Base-by-base conservation (phyloP, 2,888 invertebrate species). In the Galeruca laticollis region DNA sequence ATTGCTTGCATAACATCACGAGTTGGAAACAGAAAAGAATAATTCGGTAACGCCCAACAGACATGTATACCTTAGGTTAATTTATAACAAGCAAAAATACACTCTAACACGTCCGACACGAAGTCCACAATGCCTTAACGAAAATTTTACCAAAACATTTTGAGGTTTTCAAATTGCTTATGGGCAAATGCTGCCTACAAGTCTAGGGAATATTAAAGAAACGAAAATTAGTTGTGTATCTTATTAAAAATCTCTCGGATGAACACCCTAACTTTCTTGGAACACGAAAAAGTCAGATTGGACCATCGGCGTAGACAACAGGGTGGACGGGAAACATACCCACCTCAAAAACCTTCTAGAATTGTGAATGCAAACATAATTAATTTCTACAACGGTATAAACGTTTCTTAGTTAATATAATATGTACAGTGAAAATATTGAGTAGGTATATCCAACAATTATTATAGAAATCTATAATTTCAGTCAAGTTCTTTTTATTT, bases 1-100 rank as follows among this genome's bases (percentile, higher is more conserved):
- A 84, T 82, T 82, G 85, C 85, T 85, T 86, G 86, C 85, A 86
- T 86, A 86, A 85, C 85, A 84, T 85, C 86, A 86, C 85, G 86
- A 85, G 85, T 81, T 83, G 82, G 82, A 83, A 84, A 85, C 83
- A 84, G 85, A 86, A 86, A 86, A 86, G 86, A 86, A 85, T 85
- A 86, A 85, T 85, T 85, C 83, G 82, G 85, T 80, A 84, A 85
- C 86, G 86, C 86, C 86, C 86, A 83, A 83, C 81, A 83, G 84
- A 85, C 85, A 85, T 85, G 85, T 85, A 86, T 84, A 85, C 85
- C 84, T 84, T 75, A 78, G 82, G 81, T 84, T 83, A 83, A 83
- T 84, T 84, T 84, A 81, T 82, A 83, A 81, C 84, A 82, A 81
- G 84, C 84, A 82, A 84, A 84, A 84, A 83, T 83, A 78, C 78